Evolutionary conservation across 2,888 invertebrate genomes (phyloP).

Genomic region (Agonopterix alstromeriana): DNA sequence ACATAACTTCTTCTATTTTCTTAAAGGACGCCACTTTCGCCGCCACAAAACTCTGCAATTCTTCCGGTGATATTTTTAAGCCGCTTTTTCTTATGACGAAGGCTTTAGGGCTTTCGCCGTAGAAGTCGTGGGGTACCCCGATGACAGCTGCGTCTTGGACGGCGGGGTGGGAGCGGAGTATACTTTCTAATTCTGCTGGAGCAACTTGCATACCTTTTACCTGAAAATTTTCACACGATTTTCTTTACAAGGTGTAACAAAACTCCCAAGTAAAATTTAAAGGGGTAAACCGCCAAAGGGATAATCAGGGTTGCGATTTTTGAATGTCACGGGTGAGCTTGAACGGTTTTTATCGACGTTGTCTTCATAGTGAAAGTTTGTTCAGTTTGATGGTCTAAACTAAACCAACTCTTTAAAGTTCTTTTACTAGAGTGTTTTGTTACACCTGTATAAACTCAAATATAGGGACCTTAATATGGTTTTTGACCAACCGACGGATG

Average conservation of each 20-base stretch:
- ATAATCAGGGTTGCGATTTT: too few species aligned
- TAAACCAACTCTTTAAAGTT: too few species aligned
- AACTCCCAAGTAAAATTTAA: not conserved
- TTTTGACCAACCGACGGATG: too few species aligned
- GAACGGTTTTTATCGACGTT: too few species aligned
- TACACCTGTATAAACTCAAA: too few species aligned
- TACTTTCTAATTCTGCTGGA: constrained; percentile 91
- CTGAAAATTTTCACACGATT: constrained; percentile 22
- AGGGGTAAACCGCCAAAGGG: not conserved
- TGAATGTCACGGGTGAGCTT: too few species aligned
- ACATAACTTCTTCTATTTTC: constrained; percentile 80
- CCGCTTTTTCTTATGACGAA: constrained; percentile 80
- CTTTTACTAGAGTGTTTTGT: too few species aligned
- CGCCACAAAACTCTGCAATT: constrained; percentile 75
- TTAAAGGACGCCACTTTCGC: constrained; percentile 87
- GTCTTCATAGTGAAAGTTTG: too few species aligned
- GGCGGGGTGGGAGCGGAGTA: constrained; percentile 84
- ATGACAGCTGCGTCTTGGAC: constrained; percentile 91
- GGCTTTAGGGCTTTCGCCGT: constrained; percentile 88
- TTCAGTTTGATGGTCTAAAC: too few species aligned
- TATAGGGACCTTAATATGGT: too few species aligned
- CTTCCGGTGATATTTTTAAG: constrained; percentile 55
- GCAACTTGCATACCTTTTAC: constrained; percentile 88
- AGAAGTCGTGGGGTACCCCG: constrained; percentile 82
- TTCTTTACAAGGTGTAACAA: not conserved